Evolutionary conservation across 2,888 invertebrate genomes (phyloP), one percentile per base, ranked within the genome.

Genomic region (Odiellus spinosus): DNA sequence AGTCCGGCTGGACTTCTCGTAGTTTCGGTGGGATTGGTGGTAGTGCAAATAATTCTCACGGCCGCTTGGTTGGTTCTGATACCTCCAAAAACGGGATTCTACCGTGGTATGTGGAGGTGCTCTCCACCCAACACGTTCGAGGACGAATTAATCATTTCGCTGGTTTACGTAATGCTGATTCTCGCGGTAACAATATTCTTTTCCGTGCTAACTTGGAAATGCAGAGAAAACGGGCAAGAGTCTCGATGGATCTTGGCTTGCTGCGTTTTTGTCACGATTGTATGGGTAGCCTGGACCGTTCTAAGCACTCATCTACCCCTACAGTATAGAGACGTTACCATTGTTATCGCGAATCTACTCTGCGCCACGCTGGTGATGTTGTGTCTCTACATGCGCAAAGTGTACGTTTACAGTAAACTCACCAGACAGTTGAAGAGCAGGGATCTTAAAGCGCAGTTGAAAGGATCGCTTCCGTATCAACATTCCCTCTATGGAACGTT

Each of bases 11-110:
- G 66, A 2, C 59, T 68, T 3, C 59, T 67, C 45, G 58, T 63
- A 36, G 58, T 65, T 11, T 60, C 64, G 1, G 40, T 63, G 2
- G 57, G 63, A 26, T 53, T 70, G n/a, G 53, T 59, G 11, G 47
- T 63, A 10, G 63, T 70, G 8, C 68, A 69, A 57, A 60, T 64
- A 17, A 60, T 66, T 40, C 60, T 70, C 19, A 63, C 63, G 15
- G 59, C 62, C 3, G 66, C 68, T 38, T 69, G 69, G 68, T 58
- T 70, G 15, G 61, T 67, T 36, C 56, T 69, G 3, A 60, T 61
- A 38, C 61, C 61, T 1, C 65, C 68, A 0, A 56, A 60, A 12
- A 63, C 63, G 17, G 59, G 58, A 18, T 33, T 55, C 10, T 49
- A 52, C 12, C 55, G 50, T 12, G 44, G 49, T 11, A 44, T 51